Evolutionary conservation across 2,888 invertebrate genomes (phyloP).

Genomic region (Acleris cristana): DNA sequence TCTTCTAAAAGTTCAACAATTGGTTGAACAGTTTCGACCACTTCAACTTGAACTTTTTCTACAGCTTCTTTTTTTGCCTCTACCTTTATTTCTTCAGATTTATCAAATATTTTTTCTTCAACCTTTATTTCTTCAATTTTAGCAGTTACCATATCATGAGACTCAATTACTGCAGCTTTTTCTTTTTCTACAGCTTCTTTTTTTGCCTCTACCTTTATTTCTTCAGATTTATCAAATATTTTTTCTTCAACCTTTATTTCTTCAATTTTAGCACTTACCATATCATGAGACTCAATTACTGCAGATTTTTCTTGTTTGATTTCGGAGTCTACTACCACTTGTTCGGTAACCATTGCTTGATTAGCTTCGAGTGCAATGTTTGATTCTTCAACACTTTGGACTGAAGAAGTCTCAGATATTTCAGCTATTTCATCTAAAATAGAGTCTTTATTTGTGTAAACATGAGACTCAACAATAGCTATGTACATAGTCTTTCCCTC

Average conservation of each 20-base stretch:
- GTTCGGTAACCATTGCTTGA: slow-evolving; percentile 43
- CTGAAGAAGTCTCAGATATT: slow-evolving; percentile 57
- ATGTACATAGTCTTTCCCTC: slow-evolving; percentile 64
- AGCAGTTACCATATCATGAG: slow-evolving; percentile 41
- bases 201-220: slow-evolving; percentile 34
- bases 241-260: slow-evolving; percentile 45
- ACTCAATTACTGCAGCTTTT: slow-evolving; percentile 45
- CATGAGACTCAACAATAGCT: slow-evolving; percentile 75
- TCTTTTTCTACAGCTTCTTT: slow-evolving; percentile 42
- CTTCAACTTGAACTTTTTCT: slow-evolving; percentile 21
- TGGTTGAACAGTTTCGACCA: slow-evolving; percentile 22
- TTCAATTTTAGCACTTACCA: slow-evolving; percentile 42
- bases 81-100: slow-evolving; percentile 33
- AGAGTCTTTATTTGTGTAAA: slow-evolving; percentile 71
- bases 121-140: slow-evolving; percentile 43
- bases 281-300: slow-evolving; percentile 43
- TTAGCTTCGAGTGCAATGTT: slow-evolving; percentile 46
- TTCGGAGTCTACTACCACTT: slow-evolving; percentile 46
- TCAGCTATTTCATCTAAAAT: slow-evolving; percentile 61
- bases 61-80: slow-evolving; percentile 25
- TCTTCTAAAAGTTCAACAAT: slow-evolving; percentile 39
- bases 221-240: slow-evolving; percentile 2
- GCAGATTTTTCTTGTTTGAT: slow-evolving; percentile 45
- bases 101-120: slow-evolving; percentile 40
- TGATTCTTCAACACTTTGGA: slow-evolving; percentile 53